These are phyloP conservation scores for Brachionus angularis DNA, from an alignment of 1,140 invertebrate species.

Conservation along the genomic window DNA sequence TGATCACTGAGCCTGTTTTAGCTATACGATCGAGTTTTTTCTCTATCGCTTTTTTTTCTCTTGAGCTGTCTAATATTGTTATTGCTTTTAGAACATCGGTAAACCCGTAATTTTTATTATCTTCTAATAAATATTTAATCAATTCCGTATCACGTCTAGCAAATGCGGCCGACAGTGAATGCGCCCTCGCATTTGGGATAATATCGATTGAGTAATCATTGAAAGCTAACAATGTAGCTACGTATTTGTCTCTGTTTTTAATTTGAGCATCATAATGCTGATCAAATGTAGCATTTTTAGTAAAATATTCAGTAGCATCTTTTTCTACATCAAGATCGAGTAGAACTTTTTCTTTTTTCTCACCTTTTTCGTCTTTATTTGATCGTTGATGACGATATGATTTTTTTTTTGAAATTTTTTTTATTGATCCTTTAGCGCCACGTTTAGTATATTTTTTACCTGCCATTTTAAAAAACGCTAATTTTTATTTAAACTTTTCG, in stretches of 20 bases:
- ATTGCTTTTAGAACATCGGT: slow-evolving; percentile 53
- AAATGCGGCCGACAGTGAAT: slow-evolving; percentile 53
- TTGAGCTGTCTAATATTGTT: slow-evolving; percentile 50
- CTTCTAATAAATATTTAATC: slow-evolving; percentile 48
- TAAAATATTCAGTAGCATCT: slow-evolving; percentile 22
- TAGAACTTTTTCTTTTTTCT: not conserved
- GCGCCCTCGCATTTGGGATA: slow-evolving; percentile 50
- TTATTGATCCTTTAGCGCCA: too few species aligned
- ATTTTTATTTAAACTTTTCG: too few species aligned
- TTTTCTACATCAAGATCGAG: slow-evolving; percentile 9
- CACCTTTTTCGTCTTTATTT: too few species aligned
- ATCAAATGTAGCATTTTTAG: slow-evolving; percentile 44
- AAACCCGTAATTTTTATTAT: slow-evolving; percentile 51
- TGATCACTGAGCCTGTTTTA: slow-evolving; percentile 49
- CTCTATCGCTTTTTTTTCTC: slow-evolving; percentile 50
- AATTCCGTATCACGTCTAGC: slow-evolving; percentile 52
- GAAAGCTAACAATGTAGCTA: slow-evolving; percentile 50
- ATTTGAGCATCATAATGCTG: slow-evolving; percentile 52
- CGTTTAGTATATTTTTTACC: too few species aligned
- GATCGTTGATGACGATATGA: too few species aligned
- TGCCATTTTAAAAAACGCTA: too few species aligned
- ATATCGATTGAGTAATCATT: slow-evolving; percentile 51
- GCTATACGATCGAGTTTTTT: slow-evolving; percentile 52
- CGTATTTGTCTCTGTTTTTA: slow-evolving; percentile 50
- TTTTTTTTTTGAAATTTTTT: too few species aligned